These are phyloP conservation scores for Sphaerophoria rueppellii DNA, from an alignment of 2,888 invertebrate genomes.

Conservation along the genomic window DNA sequence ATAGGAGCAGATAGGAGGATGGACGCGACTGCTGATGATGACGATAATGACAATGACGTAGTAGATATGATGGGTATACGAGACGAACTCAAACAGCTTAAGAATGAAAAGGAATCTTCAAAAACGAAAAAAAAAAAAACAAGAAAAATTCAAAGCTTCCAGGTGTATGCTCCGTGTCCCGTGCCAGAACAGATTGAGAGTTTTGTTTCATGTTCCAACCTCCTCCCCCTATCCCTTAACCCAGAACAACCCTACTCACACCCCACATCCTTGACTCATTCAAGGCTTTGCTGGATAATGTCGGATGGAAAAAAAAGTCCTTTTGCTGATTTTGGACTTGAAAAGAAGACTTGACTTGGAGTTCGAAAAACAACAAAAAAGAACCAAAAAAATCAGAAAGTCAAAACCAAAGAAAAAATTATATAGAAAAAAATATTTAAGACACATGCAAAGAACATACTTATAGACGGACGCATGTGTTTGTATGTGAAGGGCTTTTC, in stretches of 20 bases:
- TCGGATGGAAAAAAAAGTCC: conserved; percentile 30
- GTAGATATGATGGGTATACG: neutral
- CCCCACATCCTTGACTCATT: neutral
- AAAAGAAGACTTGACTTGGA: conserved; percentile 58
- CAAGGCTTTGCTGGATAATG: conserved; percentile 12
- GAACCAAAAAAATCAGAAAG: conserved; percentile 38
- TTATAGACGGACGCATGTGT: conserved; percentile 4
- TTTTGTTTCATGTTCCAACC: neutral
- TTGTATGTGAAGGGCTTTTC: conserved; percentile 65
- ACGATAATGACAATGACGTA: neutral
- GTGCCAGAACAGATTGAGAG: neutral
- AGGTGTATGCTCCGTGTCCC: neutral
- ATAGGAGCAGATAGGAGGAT: neutral
- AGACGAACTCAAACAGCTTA: conserved; percentile 7
- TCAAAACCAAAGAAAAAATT: conserved; percentile 55
- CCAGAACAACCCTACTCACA: neutral
- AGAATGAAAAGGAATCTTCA: conserved; percentile 17
- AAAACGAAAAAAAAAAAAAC: neutral
- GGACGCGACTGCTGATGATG: conserved; percentile 12
- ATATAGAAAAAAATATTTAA: conserved; percentile 27
- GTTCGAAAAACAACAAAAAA: conserved; percentile 2
- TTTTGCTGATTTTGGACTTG: conserved; percentile 55
- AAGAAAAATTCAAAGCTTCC: conserved; percentile 31
- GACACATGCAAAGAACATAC: conserved; percentile 10
- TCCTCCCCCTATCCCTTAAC: neutral